These are phyloP conservation scores for Aplochiton taeniatus DNA, from an alignment of 2,797 vertebrate species.

Conservation along the genomic window DNA sequence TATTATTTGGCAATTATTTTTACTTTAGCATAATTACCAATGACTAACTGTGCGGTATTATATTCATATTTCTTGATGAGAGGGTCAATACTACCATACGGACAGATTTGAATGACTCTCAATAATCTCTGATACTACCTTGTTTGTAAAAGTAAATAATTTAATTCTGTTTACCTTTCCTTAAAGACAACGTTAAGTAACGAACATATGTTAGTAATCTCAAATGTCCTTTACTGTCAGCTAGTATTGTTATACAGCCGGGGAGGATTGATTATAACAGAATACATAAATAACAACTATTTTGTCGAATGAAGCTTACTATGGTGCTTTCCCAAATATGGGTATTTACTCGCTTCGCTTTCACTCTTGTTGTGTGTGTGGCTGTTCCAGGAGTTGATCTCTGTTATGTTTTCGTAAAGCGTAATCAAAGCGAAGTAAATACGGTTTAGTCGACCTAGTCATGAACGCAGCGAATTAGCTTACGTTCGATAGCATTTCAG, in stretches of 20 bases:
- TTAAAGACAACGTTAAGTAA: background rate
- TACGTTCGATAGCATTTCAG: slow-evolving; percentile 20
- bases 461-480: slow-evolving; percentile 12
- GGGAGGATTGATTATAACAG: background rate
- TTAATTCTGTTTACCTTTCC: slow-evolving; percentile 1
- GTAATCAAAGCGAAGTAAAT: background rate
- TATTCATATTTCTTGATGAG: too few species aligned
- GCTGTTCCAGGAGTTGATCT: slow-evolving; percentile 24
- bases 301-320: slow-evolving; percentile 42
- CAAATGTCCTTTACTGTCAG: background rate
- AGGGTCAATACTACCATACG: too few species aligned
- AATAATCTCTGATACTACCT: background rate
- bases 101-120: too few species aligned
- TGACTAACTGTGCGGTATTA: too few species aligned
- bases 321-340: slow-evolving; percentile 56
- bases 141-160: slow-evolving; percentile 4
- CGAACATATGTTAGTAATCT: background rate
- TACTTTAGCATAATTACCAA: too few species aligned
- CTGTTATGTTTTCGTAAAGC: slow-evolving; percentile 3
- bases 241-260: background rate
- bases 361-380: slow-evolving; percentile 31
- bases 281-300: background rate
- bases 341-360: slow-evolving; percentile 52
- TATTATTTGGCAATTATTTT: too few species aligned
- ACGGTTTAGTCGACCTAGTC: slow-evolving; percentile 17